These are phyloP conservation scores for Cyphomyrus discorhynchus DNA, from an alignment of 2,113 vertebrate genomes.

Conservation along the genomic window DNA sequence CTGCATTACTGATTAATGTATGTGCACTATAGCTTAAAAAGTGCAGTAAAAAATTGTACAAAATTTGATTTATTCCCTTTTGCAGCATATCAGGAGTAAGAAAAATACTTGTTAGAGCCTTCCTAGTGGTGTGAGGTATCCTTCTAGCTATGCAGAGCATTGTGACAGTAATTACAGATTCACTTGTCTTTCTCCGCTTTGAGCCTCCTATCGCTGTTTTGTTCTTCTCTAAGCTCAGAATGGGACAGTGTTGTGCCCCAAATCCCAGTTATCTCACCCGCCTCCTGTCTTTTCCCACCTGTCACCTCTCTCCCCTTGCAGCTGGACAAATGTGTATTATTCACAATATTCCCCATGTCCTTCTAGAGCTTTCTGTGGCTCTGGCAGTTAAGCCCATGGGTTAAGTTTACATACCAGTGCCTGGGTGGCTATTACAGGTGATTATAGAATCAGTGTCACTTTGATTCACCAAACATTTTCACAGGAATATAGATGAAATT, in stretches of 20 bases:
- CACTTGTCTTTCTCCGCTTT: slow-evolving; percentile 24
- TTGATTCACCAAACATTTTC: not conserved
- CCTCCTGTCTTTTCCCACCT: slow-evolving; percentile 26
- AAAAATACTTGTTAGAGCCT: not conserved
- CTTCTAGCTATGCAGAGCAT: not conserved
- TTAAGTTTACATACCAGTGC: not conserved
- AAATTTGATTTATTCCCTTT: not conserved
- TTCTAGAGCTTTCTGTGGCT: slow-evolving; percentile 58
- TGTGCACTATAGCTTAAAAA: not conserved
- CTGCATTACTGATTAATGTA: not conserved
- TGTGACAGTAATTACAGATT: not conserved
- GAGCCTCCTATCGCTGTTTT: not conserved
- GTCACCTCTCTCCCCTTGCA: slow-evolving; percentile 40
- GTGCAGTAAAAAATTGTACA: not conserved
- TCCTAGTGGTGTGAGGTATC: not conserved
- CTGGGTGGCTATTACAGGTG: not conserved
- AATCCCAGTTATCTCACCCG: slow-evolving; percentile 27
- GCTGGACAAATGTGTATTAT: slow-evolving; percentile 57
- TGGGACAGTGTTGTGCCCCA: not conserved
- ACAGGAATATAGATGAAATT: not conserved
- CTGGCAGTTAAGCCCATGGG: slow-evolving; percentile 54
- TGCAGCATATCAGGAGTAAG: not conserved
- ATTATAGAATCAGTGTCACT: not conserved
- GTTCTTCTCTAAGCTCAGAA: not conserved
- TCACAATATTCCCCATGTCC: slow-evolving; percentile 50